Evolutionary conservation across 92 coral and sea anemone species (phyloP), one percentile per base, ranked within the genome.

Genomic region (Umimayanthus kanabou): DNA sequence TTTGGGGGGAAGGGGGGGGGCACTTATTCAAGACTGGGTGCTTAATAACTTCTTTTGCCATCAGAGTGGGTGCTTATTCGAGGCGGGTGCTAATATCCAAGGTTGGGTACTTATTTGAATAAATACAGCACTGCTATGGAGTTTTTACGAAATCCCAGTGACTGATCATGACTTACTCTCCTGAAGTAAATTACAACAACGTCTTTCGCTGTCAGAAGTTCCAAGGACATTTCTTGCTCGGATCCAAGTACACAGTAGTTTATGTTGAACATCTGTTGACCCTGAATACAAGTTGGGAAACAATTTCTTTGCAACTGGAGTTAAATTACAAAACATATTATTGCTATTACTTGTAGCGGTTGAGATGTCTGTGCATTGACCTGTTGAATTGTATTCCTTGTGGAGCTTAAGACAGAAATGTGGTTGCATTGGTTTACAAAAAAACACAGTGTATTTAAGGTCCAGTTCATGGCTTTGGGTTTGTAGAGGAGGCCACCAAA

Each of bases 151-250:
- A 40, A 15, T 43, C 50, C 14, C 58, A 53, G 58, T 53, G 58
- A 53, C 58, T 53, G 58, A 53, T 47, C 39, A 47, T 47, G 15
- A 75, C 79, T 75, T 75, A 75, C 79, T 75, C 2, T 75, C 1
- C 3, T 37, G 47, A 75, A 75, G 79, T 75, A 75, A 16, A 20
- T 75, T 10, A 75, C 79, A 75, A n/a, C 79, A 75, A 40, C 25
- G 23, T 39, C 29, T 23, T 22, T 16, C 6, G 25, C 53, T 75
- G 25, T 4, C 18, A 43, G 79, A 37, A 20, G 45, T 75, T 39
- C 79, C 79, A 18, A 75, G 25, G 79, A 28, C 53, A 75, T 75
- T 75, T 75, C 26, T 75, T 75, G 79, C 53, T 75, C 39, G 79
- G 11, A 75, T 43, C 53, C 42, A 40, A 2, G 50, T 33, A 33